phyloP scores from a whole-genome alignment of 2,797 vertebrate genomes.

The Rhynchotus rufescens region DNA sequence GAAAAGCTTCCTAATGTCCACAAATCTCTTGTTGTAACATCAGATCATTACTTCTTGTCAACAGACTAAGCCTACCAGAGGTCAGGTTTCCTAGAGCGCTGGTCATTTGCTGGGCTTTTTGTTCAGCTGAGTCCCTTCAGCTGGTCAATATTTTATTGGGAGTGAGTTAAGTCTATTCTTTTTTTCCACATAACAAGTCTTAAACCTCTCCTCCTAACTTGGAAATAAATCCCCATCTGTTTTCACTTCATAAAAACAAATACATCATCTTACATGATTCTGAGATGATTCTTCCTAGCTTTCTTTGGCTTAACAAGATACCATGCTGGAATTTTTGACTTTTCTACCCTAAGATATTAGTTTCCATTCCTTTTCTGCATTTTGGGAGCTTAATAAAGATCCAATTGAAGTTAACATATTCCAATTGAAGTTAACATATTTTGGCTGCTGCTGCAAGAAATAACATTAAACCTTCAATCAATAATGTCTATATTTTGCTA shows the following conservation, averaged over 20 bases:
- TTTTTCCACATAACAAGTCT: background rate
- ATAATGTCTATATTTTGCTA: background rate
- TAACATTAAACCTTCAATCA: background rate
- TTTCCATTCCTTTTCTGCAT: background rate
- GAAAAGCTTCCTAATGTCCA: background rate
- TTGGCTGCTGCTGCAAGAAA: background rate
- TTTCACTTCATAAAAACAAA: background rate
- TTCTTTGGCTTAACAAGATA: background rate
- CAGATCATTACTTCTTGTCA: background rate
- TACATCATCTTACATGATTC: background rate
- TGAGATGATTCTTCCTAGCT: background rate
- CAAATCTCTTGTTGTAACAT: background rate
- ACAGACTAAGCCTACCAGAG: background rate
- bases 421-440: background rate
- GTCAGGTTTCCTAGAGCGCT: background rate
- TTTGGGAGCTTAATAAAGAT: background rate
- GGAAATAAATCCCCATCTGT: background rate
- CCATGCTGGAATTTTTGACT: background rate
- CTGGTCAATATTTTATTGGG: background rate
- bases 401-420: background rate
- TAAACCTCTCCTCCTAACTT: background rate
- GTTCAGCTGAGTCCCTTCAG: background rate
- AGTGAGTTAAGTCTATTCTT: background rate
- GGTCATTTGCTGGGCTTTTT: background rate
- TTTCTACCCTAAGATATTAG: background rate